Percentiles rank a stretch among this genome's conserved stretches.
Evolutionary conservation across 1,140 invertebrate species (phyloP).

Genomic region (Teleopsis dalmanni): DNA sequence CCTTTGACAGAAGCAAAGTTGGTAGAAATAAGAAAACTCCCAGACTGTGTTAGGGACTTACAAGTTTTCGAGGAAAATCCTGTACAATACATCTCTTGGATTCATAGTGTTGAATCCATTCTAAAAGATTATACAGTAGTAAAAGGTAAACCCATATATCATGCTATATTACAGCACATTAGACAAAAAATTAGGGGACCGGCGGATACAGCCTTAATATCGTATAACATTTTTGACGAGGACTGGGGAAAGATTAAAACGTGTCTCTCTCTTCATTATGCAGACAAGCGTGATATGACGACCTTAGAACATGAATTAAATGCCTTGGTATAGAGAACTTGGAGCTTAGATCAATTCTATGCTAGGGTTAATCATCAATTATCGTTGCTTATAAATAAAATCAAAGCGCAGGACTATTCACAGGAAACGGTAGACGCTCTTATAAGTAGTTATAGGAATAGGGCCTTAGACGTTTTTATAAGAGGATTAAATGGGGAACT

Average conservation of each 20-base stretch:
- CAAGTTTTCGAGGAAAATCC: conserved; percentile 3
- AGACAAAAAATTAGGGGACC: conserved; percentile 1
- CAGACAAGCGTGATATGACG: conserved; percentile 6
- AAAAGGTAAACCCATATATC: conserved; percentile 1
- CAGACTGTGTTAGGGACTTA: conserved; percentile 3
- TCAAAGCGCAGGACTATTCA: neutral
- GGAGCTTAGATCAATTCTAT: neutral
- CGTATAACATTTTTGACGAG: conserved; percentile 6
- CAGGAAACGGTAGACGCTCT: neutral
- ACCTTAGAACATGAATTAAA: conserved; percentile 6
- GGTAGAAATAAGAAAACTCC: neutral
- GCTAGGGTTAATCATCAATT: conserved; percentile 4
- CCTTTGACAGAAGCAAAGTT: neutral
- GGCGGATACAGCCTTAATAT: conserved; percentile 3
- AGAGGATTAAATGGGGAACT: neutral
- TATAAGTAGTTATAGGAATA: no score
- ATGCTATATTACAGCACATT: conserved; percentile 2
- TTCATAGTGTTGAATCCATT: conserved; percentile 3
- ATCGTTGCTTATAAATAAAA: conserved; percentile 3
- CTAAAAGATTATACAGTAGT: neutral
- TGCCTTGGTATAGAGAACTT: neutral
- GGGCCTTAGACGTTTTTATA: neutral
- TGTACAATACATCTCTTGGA: conserved; percentile 2
- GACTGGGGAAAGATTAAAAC: conserved; percentile 1
- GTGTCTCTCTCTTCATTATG: conserved; percentile 7